These are phyloP conservation scores for Heliothis subflexa DNA, from an alignment of 1,140 invertebrate species.

Conservation along the genomic window DNA sequence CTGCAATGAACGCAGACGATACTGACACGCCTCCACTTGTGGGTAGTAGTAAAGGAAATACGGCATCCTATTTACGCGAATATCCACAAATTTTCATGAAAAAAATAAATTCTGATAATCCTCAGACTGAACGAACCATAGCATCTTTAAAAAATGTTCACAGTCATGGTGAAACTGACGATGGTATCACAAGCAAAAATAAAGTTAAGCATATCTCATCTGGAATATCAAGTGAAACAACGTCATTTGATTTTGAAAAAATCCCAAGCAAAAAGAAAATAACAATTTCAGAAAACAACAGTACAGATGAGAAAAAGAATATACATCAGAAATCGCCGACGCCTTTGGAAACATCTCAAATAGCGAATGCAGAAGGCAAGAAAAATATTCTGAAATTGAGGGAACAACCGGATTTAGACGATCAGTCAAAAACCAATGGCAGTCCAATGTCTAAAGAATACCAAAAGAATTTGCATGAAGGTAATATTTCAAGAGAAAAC, in stretches of 20 bases:
- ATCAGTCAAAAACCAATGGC: background rate
- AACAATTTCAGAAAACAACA: background rate
- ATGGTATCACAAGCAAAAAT: conserved; percentile 24
- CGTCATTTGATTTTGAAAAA: conserved; percentile 11
- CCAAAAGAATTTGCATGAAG: background rate
- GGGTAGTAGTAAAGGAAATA: conserved; percentile 61
- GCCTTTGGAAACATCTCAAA: background rate
- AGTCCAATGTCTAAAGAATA: background rate
- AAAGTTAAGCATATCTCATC: conserved; percentile 2
- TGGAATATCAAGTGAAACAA: conserved; percentile 24
- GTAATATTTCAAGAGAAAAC: background rate
- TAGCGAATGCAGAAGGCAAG: background rate
- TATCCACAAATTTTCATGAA: conserved; percentile 81
- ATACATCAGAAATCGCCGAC: background rate
- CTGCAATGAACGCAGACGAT: conserved; percentile 58
- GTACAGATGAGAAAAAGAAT: background rate
- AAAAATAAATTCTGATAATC: conserved; percentile 60
- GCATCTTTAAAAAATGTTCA: conserved; percentile 48
- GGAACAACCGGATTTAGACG: background rate
- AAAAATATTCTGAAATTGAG: background rate
- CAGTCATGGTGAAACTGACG: conserved; percentile 43
- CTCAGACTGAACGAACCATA: conserved; percentile 49
- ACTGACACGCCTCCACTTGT: conserved; percentile 66
- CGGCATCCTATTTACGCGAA: conserved; percentile 70
- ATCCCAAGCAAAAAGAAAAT: conserved; percentile 2